Evolutionary conservation across 2,113 vertebrate genomes (phyloP).

Genomic region (Malurus alboscapulatus): DNA sequence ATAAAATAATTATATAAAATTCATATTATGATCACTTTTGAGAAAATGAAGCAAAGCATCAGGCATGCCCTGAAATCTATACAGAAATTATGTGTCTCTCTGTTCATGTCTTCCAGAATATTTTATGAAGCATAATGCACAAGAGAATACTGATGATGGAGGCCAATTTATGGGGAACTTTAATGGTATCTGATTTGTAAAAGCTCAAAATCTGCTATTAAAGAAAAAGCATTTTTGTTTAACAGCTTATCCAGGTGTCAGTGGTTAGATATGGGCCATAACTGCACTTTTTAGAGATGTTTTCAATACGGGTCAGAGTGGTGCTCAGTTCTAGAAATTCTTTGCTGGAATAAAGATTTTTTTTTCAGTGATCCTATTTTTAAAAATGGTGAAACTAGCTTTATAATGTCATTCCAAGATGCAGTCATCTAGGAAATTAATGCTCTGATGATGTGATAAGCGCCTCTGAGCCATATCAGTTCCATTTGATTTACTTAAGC

Average conservation of each 20-base stretch:
- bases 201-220: background rate
- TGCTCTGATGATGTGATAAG: background rate
- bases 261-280: background rate
- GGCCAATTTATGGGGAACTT: background rate
- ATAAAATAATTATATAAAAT: background rate
- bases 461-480: background rate
- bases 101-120: background rate
- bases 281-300: background rate
- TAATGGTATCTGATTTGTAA: background rate
- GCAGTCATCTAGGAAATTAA: background rate
- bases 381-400: background rate
- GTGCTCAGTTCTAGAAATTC: background rate
- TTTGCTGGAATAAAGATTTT: background rate
- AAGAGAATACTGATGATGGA: background rate
- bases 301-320: background rate
- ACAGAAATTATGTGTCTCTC: background rate
- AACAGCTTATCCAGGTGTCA: constrained; percentile 3
- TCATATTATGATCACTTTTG: background rate
- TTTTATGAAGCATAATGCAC: background rate
- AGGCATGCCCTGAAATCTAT: background rate
- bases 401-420: background rate
- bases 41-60: background rate
- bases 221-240: background rate
- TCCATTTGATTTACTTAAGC: background rate
- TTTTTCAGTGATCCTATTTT: background rate